Percentiles rank a stretch among this genome's conserved stretches.
phyloP scores from a whole-genome alignment of 2,888 invertebrate genomes.

The Oasisia sp. region DNA sequence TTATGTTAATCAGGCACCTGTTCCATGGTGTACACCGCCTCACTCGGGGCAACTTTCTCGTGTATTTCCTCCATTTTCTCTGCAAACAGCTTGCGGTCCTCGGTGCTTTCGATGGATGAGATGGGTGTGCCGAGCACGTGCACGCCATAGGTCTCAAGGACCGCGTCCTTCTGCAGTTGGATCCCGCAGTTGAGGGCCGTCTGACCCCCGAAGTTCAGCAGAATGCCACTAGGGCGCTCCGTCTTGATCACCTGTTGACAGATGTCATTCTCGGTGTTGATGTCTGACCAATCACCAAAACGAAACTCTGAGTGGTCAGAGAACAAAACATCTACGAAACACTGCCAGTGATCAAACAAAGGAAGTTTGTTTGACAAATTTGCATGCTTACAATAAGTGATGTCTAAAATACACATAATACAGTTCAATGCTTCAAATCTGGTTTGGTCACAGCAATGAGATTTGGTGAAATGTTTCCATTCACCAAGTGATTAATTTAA shows the following conservation, averaged over 20 bases:
- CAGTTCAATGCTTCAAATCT: too few relatives aligned
- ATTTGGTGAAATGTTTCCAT: too few relatives aligned
- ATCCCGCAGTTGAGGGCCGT: conserved; percentile 98
- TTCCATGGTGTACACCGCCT: conserved; percentile 87
- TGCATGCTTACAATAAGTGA: too few relatives aligned
- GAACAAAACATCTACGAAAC: too few relatives aligned
- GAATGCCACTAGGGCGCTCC: conserved; percentile 95
- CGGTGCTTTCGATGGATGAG: conserved; percentile 93
- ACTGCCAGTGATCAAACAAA: too few relatives aligned
- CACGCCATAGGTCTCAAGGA: conserved; percentile 89
- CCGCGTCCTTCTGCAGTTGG: conserved; percentile 74
- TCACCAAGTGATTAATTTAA: too few relatives aligned
- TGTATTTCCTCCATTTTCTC: conserved; percentile 88
- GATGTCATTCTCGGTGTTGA: neutral
- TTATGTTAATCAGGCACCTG: conserved; percentile 69
- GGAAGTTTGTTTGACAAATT: too few relatives aligned
- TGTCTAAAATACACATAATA: too few relatives aligned
- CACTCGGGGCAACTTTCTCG: conserved; percentile 92
- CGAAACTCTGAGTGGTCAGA: too few relatives aligned
- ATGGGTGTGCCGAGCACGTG: conserved; percentile 96
- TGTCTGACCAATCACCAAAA: neutral
- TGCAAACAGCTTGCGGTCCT: conserved; percentile 95
- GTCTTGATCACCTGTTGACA: conserved; percentile 82
- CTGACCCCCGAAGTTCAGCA: conserved; percentile 98
- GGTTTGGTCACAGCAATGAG: too few relatives aligned